Conservation (phyloP, 2,797 vertebrate species). For the Acrocephalus scirpaceus region DNA sequence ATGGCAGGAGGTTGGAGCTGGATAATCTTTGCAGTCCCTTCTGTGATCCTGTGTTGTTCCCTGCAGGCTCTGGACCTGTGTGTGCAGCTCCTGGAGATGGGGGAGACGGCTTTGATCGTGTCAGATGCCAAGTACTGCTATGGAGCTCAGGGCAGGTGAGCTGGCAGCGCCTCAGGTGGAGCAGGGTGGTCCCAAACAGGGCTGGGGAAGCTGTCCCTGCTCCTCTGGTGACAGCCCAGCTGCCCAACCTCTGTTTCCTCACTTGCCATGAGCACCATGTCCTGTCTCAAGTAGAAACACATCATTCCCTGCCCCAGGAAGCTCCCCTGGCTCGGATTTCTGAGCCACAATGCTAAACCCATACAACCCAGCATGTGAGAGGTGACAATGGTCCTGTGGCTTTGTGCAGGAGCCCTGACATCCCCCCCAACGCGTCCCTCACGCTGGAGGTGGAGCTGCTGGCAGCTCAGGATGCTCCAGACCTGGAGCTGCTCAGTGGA, state of each 20-base stretch:
- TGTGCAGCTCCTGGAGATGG: constrained; percentile 89
- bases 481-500: constrained; percentile 88
- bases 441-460: constrained; percentile 87
- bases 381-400: accelerated
- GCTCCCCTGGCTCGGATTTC: not conserved
- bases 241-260: not conserved
- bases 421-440: constrained; percentile 82
- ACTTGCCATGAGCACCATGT: accelerated
- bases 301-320: accelerated
- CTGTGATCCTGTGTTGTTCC: accelerated
- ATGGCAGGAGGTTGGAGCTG: not conserved
- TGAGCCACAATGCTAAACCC: accelerated
- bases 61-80: constrained; percentile 90
- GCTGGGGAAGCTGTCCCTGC: not conserved
- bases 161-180: accelerated
- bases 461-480: constrained; percentile 79
- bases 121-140: constrained; percentile 91
- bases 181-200: not conserved
- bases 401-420: constrained; percentile 75
- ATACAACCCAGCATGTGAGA: accelerated
- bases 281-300: accelerated
- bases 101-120: constrained; percentile 86
- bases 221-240: not conserved
- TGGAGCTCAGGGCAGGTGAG: constrained; percentile 88
- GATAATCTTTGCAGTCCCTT: too few species aligned